Percentiles rank a stretch among this genome's conserved stretches.
Conservation (phyloP, 2,888 invertebrate genomes). For the Gastrophysa polygoni region DNA sequence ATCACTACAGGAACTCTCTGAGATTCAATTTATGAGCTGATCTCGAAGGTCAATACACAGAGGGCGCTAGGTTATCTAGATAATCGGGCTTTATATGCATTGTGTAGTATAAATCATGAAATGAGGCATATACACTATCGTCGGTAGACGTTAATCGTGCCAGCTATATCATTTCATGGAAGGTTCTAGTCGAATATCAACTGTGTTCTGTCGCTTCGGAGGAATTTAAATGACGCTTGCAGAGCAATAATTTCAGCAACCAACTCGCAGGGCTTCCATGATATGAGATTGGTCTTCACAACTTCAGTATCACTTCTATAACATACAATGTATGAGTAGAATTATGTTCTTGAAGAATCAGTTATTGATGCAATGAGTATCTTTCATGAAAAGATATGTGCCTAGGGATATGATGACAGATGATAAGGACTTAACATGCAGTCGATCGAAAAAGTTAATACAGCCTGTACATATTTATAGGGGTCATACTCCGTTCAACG, state of each 20-base stretch:
- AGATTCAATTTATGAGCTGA: slow-evolving; percentile 24
- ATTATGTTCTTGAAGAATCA: no score
- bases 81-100: slow-evolving; percentile 12
- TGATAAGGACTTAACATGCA: no score
- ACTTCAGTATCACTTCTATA: no score
- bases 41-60: slow-evolving; percentile 29
- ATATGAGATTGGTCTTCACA: background rate
- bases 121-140: background rate
- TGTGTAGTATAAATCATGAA: background rate
- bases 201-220: background rate
- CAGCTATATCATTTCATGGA: slow-evolving; percentile 1
- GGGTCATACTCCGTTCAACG: no score
- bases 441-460: no score
- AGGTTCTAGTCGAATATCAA: background rate
- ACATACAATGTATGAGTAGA: no score
- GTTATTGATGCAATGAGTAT: no score
- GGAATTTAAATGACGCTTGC: background rate
- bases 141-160: slow-evolving; percentile 3
- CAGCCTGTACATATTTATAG: no score
- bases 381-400: no score
- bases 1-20: slow-evolving; percentile 22
- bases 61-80: slow-evolving; percentile 24
- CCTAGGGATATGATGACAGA: no score
- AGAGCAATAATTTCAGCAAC: background rate
- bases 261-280: no score